These are phyloP conservation scores for Agrypnia vestita DNA, from an alignment of 1,140 invertebrate genomes.

Conservation along the genomic window DNA sequence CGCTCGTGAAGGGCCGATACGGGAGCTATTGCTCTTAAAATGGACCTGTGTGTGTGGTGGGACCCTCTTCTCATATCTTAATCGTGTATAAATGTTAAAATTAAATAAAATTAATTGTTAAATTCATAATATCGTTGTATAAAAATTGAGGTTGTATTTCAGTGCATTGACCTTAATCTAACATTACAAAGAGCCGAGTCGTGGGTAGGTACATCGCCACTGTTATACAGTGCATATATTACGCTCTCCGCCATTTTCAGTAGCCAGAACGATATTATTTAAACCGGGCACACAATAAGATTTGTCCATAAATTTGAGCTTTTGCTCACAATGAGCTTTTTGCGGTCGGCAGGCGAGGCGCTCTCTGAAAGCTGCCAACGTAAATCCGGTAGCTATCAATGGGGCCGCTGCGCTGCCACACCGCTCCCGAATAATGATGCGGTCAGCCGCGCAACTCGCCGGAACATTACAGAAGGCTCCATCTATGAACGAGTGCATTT, in stretches of 20 bases:
- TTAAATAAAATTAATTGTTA: no score
- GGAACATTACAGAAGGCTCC: not conserved
- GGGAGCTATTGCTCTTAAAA: no score
- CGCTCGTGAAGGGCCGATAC: no score
- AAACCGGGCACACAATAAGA: conserved; percentile 14
- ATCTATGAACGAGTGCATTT: not conserved
- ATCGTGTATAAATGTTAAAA: no score
- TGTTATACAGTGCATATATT: not conserved
- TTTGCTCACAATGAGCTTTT: conserved; percentile 43
- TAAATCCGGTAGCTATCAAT: conserved; percentile 58
- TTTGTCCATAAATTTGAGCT: conserved; percentile 36
- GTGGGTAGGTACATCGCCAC: not conserved
- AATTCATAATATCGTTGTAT: not conserved
- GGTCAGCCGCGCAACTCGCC: conserved; percentile 1
- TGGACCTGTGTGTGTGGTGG: no score
- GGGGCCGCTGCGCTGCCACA: not conserved
- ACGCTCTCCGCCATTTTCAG: not conserved
- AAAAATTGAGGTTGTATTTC: not conserved
- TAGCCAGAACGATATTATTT: conserved; percentile 18
- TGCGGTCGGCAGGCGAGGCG: conserved; percentile 36
- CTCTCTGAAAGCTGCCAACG: conserved; percentile 20
- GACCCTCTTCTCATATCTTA: no score
- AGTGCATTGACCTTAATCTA: not conserved
- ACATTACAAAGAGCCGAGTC: not conserved
- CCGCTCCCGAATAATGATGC: conserved; percentile 33